Base-by-base conservation (phyloP, 1,140 invertebrate species). In the Geopemphigus sp. region DNA sequence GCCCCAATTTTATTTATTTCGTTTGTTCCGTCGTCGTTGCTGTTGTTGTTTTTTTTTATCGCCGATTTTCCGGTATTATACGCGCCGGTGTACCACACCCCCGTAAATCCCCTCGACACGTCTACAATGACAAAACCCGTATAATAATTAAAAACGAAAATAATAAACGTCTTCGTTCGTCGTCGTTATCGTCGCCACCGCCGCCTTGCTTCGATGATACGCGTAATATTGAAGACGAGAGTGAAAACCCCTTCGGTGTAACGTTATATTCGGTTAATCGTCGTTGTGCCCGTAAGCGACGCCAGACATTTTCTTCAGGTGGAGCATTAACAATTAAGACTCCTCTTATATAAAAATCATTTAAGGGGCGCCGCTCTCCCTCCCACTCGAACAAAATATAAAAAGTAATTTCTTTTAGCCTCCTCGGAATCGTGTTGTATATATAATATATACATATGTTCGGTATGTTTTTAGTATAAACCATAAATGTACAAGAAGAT, bases 111-210 rank as follows among this genome's bases (percentile, higher is more conserved):
- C 39, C 39, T 54, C 26, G 24, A 10, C 17, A 17, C 11, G 17
- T n/a, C 47, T 14, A 45, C 39, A 68, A 68, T 50, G 45, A 68
- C 66, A 68, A 68, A 50, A 50, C 66, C 66, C 66, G 26, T 68
- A 50, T 50, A 68, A 68, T 68, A 68, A 68, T 68, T 68, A 68
- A 68, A 68, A 68, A 68, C 45, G 45, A 68, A 50, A 68, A 68
- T 50, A 68, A 68, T 68, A 68, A 68, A 68, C 66, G 47, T 26
- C 66, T 50, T 26, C 66, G 39, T 68, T 24, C 19, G n/a, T n/a
- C n/a, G n/a, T n/a, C n/a, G n/a, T n/a, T n/a, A n/a, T n/a, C n/a
- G n/a, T n/a, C n/a, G 19, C 63, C 11, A 39, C 32, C 5, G 11
- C 29, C 15, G 15, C 15, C 19, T 12, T 1, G 32, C 32, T n/a